These are phyloP conservation scores for Lordiphosa mommai DNA, from an alignment of 1,140 invertebrate genomes.

Conservation along the genomic window DNA sequence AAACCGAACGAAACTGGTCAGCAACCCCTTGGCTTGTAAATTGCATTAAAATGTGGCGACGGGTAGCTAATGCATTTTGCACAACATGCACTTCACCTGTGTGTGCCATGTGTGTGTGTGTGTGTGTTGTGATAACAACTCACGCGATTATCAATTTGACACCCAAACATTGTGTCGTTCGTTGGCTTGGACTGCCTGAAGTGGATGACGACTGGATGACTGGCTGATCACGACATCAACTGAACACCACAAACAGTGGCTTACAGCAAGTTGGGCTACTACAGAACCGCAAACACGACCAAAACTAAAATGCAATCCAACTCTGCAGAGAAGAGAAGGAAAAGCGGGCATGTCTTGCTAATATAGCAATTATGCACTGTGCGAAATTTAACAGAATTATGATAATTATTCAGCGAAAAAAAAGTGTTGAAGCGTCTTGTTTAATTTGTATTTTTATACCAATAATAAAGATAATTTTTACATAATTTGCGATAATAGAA, in stretches of 20 bases:
- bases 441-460: neutral
- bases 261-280: neutral
- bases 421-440: neutral
- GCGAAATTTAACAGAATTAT: constrained; percentile 12
- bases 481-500: neutral
- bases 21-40: constrained; percentile 49
- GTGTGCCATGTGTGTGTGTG: constrained; percentile 21
- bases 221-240: constrained; percentile 56
- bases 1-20: constrained; percentile 41
- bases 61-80: constrained; percentile 52
- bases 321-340: neutral
- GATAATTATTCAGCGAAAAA: constrained; percentile 5
- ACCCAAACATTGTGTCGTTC: constrained; percentile 58
- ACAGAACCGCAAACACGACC: constrained; percentile 5
- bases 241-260: constrained; percentile 28
- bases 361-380: constrained; percentile 55
- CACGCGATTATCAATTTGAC: constrained; percentile 77
- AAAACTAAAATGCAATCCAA: neutral
- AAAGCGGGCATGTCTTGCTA: constrained; percentile 12
- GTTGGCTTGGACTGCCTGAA: constrained; percentile 16
- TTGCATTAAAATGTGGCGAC: constrained; percentile 67
- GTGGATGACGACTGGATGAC: constrained; percentile 10
- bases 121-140: constrained; percentile 70
- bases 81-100: constrained; percentile 31
- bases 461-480: constrained; percentile 1